A percentile compares a stretch with the other conserved stretches of the same genome.
These are phyloP conservation scores for Lutjanus campechanus DNA, from an alignment of 2,797 vertebrate genomes.

Conservation along the genomic window DNA sequence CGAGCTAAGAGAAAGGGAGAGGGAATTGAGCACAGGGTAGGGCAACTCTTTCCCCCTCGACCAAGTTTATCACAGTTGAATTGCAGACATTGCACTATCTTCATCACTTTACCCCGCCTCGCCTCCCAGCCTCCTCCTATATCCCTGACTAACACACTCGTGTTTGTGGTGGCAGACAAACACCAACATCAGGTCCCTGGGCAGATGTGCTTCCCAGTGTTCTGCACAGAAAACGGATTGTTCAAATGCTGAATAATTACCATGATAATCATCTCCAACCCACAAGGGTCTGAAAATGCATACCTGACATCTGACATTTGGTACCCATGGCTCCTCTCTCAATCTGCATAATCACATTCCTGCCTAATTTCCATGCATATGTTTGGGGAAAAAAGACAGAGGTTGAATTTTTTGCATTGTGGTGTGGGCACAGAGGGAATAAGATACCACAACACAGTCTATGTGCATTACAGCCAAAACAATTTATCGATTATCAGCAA, in stretches of 20 bases:
- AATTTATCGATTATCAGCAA: background rate
- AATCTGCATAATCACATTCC: conserved; percentile 86
- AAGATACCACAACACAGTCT: conserved; percentile 23
- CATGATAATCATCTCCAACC: conserved; percentile 85
- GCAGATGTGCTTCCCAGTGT: conserved; percentile 80
- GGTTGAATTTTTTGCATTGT: conserved; percentile 59
- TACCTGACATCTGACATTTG: conserved; percentile 87
- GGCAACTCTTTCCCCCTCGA: conserved; percentile 65
- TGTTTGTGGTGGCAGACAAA: conserved; percentile 77
- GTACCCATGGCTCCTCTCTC: conserved; percentile 81
- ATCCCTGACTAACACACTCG: conserved; percentile 69
- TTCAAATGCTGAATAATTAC: conserved; percentile 88
- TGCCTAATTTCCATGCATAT: conserved; percentile 79
- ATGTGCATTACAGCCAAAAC: conserved; percentile 1
- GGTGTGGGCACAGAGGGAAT: conserved; percentile 38
- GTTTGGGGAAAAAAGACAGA: conserved; percentile 58
- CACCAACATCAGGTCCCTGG: conserved; percentile 78
- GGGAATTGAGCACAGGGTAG: conserved; percentile 67
- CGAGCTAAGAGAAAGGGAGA: conserved; percentile 72
- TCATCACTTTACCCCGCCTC: conserved; percentile 61
- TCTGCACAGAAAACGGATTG: conserved; percentile 74
- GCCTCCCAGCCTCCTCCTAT: conserved; percentile 63
- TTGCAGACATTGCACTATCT: conserved; percentile 73
- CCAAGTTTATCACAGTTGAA: conserved; percentile 78
- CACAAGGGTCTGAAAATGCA: conserved; percentile 83